Base-by-base conservation (phyloP, 2,113 vertebrate species). In the Accipiter cooperii region DNA sequence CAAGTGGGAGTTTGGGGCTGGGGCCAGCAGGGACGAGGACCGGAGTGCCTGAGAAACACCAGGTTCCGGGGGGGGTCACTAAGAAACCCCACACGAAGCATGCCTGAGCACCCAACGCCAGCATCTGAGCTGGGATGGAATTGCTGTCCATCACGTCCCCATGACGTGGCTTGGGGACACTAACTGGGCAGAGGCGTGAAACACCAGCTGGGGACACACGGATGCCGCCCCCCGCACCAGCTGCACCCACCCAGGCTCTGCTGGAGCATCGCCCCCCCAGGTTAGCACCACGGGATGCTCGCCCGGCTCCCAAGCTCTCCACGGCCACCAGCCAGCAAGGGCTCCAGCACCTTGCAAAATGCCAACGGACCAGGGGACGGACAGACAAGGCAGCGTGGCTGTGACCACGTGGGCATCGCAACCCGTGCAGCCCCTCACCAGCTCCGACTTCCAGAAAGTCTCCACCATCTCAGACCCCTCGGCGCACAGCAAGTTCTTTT, bases 121-220 rank as follows among this genome's bases (percentile, higher is more conserved):
- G 97, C 95, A 92, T n/a, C 66, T 12, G 3, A 78, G 92, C 28
- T 86, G 94, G 97, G 97, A 97, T 96, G 98, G 97, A 94, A 57
- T 0, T 49, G 86, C 95, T 98, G 31, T 2, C 22, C 6, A 0
- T 34, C 58, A n/a, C 5, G 47, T 84, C 78, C 91, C 84, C 52
- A 8, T 22, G 31, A 63, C 14, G 4, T 5, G 52, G 76, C 71
- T 68, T 42, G 47, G 36, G 40, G 68, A 95, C 65, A 13, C 9
- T 22, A 22, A 40, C 1, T 6, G 78, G 46, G 10, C 49, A 81
- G 78, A 70, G 54, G 61, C 2, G 12, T 42, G 69, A 34, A 40
- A 77, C 26, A 21, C 3, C 47, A 31, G 64, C 65, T 66, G 63
- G 36, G n/a, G 57, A 69, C 66, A 36, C 0, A 9, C 0, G 1